Conservation (phyloP, 2,888 invertebrate species). For the Sarcophaga carnaria region DNA sequence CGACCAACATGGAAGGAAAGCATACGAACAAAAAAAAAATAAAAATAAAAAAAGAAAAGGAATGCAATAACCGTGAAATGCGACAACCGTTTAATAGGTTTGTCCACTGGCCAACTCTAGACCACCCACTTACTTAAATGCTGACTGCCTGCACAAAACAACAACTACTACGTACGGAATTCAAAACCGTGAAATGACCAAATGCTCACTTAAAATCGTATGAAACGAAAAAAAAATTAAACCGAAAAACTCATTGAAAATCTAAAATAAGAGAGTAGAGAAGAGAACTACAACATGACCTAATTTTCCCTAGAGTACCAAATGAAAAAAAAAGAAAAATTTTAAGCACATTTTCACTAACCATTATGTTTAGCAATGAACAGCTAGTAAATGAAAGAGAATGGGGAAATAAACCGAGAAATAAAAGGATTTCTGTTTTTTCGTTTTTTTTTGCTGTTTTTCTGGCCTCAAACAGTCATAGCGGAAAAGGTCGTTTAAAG, state of each 20-base stretch:
- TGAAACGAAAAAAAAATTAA: conserved; percentile 8
- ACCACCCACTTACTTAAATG: conserved; percentile 31
- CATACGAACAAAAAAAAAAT: not conserved
- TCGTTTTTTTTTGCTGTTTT: conserved; percentile 1
- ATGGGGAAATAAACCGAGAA: conserved; percentile 3
- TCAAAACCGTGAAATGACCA: conserved; percentile 67
- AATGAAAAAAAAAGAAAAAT: conserved; percentile 42
- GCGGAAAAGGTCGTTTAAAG: conserved; percentile 56
- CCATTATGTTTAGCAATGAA: conserved; percentile 16
- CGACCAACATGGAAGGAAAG: conserved; percentile 37
- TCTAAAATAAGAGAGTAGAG: conserved; percentile 3
- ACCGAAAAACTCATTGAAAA: conserved; percentile 38
- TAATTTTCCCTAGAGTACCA: conserved; percentile 55
- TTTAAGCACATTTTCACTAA: conserved; percentile 34
- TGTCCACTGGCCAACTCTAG: conserved; percentile 55
- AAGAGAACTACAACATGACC: conserved; percentile 60
- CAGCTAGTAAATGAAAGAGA: conserved; percentile 52
- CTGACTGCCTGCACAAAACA: conserved; percentile 17
- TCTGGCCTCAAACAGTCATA: not conserved
- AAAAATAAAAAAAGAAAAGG: not conserved
- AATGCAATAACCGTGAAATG: conserved; percentile 69
- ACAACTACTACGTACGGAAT: conserved; percentile 31
- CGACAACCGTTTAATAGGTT: conserved; percentile 69
- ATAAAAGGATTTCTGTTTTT: conserved; percentile 34
- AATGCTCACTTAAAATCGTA: conserved; percentile 63